phyloP scores from a whole-genome alignment of 2,113 vertebrate genomes.

The Gallinago paraguaiae region DNA sequence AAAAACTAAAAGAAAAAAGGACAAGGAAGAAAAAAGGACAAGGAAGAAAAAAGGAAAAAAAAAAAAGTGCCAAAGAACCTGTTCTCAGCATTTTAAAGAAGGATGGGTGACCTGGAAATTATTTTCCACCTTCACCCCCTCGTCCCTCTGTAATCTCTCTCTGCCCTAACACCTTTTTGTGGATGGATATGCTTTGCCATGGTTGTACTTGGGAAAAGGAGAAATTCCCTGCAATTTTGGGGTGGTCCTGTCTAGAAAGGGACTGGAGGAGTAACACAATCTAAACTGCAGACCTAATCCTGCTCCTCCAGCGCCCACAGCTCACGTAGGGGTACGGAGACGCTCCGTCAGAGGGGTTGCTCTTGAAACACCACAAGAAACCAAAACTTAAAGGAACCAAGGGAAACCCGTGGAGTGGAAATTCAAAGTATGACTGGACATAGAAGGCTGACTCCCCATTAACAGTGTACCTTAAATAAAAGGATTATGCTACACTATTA shows the following conservation, averaged over 20 bases:
- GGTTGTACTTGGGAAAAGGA: not conserved
- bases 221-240: not conserved
- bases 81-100: not conserved
- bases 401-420: not conserved
- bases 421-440: not conserved
- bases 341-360: not conserved
- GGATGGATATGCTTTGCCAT: not conserved
- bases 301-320: not conserved
- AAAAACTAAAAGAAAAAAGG: too few species aligned
- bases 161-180: not conserved
- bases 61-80: not conserved
- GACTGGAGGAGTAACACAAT: not conserved
- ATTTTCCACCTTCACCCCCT: not conserved
- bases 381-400: not conserved
- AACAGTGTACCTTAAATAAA: not conserved
- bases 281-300: not conserved
- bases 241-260: not conserved
- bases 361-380: not conserved
- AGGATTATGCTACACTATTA: not conserved
- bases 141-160: not conserved
- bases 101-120: not conserved
- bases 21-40: too few species aligned
- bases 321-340: accelerated
- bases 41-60: too few species aligned
- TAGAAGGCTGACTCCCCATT: not conserved